Evolutionary conservation across 1,140 invertebrate genomes (phyloP), one percentile per base, ranked within the genome.

Genomic region (Cydia fagiglandana): DNA sequence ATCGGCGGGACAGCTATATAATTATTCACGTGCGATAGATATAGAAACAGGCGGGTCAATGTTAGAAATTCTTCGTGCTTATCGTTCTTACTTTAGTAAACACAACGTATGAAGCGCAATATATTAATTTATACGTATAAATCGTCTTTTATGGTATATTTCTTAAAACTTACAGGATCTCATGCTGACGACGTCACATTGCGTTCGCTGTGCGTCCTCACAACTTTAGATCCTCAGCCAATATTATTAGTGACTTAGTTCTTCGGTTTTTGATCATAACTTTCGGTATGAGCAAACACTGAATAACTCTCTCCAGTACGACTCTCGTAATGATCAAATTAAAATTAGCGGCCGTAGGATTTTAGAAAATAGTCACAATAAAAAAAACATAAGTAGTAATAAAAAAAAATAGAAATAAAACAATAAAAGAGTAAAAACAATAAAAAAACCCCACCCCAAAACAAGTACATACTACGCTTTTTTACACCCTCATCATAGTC

Each of bases 361-460:
- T 2, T 61, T 61, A 7, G 10, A 12, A 24, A 61, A 61, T 61
- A 24, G 24, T 24, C 56, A 61, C 56, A 53, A n/a, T 20, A 30
- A 20, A 17, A 10, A 20, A 61, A 61, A 50, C 47, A 50, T 13
- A 13, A 10, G 7, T 24, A 61, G 50, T n/a, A 56, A 68, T n/a
- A 15, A 68, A 68, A 30, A 68, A 68, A 4, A 15, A 68, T 13
- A 64, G 24, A 64, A 28, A 28, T 30, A 70, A 45, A 41, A 38
- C 30, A 70, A 70, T 38, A 45, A 12, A 30, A 15, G 66, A 38
- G 34, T 17, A 70, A n/a, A 70, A 38, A 70, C 30, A 68, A 41
- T n/a, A 70, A 70, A 70, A 41, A 38, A 38, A 70, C 41, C 30
- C 64, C 64, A 70, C 66, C 38, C 66, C 64, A 9, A 17, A 70